Conservation (phyloP, 2,113 vertebrate species). For the Passer domesticus region DNA sequence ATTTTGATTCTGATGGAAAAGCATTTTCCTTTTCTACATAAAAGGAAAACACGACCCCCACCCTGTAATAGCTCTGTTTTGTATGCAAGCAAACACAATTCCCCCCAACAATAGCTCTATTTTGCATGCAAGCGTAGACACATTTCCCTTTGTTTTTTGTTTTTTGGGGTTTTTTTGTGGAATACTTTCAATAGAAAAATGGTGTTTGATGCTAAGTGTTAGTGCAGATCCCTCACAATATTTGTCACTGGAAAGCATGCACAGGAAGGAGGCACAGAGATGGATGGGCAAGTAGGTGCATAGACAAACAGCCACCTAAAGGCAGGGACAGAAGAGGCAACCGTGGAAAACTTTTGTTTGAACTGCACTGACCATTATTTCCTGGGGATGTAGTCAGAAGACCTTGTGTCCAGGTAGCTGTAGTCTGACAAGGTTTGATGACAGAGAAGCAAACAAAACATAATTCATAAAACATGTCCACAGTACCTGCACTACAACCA, state of each 20-base stretch:
- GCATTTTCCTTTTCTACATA: not conserved
- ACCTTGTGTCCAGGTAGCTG: not conserved
- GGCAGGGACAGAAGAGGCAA: not conserved
- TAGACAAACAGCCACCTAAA: not conserved
- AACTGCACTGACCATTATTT: not conserved
- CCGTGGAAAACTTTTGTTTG: not conserved
- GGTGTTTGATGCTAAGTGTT: not conserved
- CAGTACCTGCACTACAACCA: not conserved
- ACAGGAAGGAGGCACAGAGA: not conserved
- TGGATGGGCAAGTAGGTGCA: too few species aligned
- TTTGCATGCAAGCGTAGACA: not conserved
- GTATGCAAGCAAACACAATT: not conserved
- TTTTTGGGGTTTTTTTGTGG: not conserved
- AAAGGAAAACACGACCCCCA: not conserved
- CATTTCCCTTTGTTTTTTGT: not conserved
- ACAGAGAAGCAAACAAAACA: not conserved
- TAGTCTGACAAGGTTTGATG: not conserved
- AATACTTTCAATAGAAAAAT: constrained; percentile 1
- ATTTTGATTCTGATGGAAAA: not conserved
- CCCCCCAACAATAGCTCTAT: not conserved
- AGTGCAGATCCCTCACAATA: not conserved
- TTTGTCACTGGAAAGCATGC: not conserved
- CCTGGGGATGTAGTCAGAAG: not conserved
- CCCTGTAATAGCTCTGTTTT: not conserved
- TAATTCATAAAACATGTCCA: constrained; percentile 38